Percentiles rank a stretch among this genome's conserved stretches.
These are phyloP conservation scores for Nomada ferruginata DNA, from an alignment of 2,888 invertebrate genomes.

Conservation along the genomic window DNA sequence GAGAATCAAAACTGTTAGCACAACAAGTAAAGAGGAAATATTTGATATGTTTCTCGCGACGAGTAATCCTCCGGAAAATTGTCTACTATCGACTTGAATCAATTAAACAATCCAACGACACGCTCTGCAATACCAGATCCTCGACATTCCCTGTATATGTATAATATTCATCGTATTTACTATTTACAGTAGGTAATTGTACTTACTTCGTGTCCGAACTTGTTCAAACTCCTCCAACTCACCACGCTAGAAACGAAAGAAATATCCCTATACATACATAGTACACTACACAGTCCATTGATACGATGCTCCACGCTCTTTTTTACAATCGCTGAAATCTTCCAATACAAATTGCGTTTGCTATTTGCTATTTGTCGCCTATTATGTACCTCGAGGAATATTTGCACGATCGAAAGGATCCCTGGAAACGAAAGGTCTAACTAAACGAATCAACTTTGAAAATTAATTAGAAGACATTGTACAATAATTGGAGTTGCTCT, in stretches of 20 bases:
- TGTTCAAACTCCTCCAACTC: constrained; percentile 1
- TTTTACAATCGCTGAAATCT: constrained; percentile 20
- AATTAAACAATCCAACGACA: constrained; percentile 21
- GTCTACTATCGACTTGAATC: not conserved
- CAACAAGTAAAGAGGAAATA: constrained; percentile 8
- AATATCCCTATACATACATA: not conserved
- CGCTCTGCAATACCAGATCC: constrained; percentile 1
- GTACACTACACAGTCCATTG: not conserved
- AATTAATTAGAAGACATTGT: not conserved
- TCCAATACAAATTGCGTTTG: not conserved
- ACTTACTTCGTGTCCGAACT: constrained; percentile 36
- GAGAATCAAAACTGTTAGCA: not conserved
- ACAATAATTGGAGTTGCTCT: not conserved
- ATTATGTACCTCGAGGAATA: not conserved
- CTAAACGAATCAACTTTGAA: not conserved
- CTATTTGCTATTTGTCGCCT: not conserved
- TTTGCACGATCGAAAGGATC: not conserved
- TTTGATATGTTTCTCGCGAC: constrained; percentile 22
- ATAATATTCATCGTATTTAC: constrained; percentile 22
- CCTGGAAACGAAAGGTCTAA: not conserved
- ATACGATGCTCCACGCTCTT: not conserved
- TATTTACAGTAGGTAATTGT: constrained; percentile 37
- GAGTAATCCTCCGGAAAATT: constrained; percentile 7
- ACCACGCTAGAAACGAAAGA: constrained; percentile 17
- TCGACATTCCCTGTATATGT: not conserved